Evolutionary conservation across 2,888 invertebrate genomes (phyloP).

Genomic region (Zeuzera pyrina): DNA sequence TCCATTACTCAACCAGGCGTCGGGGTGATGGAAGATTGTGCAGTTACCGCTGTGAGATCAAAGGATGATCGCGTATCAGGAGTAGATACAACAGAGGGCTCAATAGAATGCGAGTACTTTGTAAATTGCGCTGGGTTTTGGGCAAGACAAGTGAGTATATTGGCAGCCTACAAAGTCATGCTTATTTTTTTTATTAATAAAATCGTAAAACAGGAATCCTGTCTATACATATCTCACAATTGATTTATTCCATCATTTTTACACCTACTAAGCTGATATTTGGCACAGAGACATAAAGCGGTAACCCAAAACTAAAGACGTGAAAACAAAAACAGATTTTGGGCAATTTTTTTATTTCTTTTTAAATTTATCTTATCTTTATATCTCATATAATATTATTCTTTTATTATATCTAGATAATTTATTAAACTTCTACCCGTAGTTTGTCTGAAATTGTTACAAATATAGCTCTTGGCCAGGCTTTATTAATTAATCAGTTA

Average conservation of each 20-base stretch:
- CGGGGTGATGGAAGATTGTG: slow-evolving; percentile 84
- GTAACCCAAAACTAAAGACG: no score
- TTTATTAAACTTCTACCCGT: background rate
- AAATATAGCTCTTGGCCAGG: background rate
- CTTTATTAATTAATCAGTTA: no score
- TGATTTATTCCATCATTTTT: no score
- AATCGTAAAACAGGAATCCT: no score
- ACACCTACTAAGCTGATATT: no score
- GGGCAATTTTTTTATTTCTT: no score
- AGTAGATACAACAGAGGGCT: slow-evolving; percentile 84
- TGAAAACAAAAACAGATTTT: no score
- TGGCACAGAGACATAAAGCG: no score
- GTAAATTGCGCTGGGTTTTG: slow-evolving; percentile 97
- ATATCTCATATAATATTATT: background rate
- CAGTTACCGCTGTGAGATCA: slow-evolving; percentile 78
- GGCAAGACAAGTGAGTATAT: slow-evolving; percentile 86
- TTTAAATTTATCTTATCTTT: no score
- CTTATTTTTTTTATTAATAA: no score
- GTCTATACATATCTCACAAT: no score
- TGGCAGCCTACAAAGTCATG: background rate
- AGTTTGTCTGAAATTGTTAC: background rate
- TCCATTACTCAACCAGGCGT: no score
- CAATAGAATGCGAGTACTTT: slow-evolving; percentile 89
- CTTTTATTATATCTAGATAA: background rate
- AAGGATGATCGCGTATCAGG: slow-evolving; percentile 78